Evolutionary conservation across 2,888 invertebrate species (phyloP).

Genomic region (Metacarcinus magister): DNA sequence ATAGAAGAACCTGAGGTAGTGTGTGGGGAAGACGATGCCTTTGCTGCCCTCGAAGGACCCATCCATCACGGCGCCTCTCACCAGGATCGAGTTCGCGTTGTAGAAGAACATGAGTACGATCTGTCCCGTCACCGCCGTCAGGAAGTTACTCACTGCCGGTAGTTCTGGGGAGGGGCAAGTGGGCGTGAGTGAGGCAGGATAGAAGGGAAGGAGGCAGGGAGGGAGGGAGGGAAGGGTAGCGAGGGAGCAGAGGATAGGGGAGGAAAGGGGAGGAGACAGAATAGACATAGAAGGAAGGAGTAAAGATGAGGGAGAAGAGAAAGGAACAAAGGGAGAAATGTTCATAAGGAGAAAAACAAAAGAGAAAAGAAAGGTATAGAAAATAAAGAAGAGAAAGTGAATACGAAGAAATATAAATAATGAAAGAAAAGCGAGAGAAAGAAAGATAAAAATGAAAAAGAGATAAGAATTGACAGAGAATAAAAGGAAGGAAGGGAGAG

Average conservation of each 20-base stretch:
- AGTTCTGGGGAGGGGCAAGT: slow-evolving; percentile 86
- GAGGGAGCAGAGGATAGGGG: not conserved
- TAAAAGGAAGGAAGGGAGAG: too few species aligned
- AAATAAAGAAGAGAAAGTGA: not conserved
- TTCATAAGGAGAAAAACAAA: not conserved
- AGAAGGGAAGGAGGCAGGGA: not conserved
- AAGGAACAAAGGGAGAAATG: not conserved
- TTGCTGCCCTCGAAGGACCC: slow-evolving; percentile 93
- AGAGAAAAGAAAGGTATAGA: not conserved
- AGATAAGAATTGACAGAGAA: not conserved
- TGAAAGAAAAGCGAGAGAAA: not conserved
- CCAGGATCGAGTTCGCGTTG: slow-evolving; percentile 94
- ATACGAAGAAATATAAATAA: not conserved
- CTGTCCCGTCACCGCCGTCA: slow-evolving; percentile 91
- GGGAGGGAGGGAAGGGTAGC: not conserved
- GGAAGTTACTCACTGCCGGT: slow-evolving; percentile 91
- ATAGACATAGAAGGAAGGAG: not conserved
- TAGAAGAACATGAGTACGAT: slow-evolving; percentile 91
- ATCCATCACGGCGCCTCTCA: slow-evolving; percentile 94
- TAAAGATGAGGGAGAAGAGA: not conserved
- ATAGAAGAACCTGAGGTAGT: slow-evolving; percentile 92
- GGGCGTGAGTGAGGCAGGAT: not conserved
- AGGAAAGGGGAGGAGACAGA: not conserved
- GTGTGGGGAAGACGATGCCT: slow-evolving; percentile 93
- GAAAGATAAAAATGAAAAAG: not conserved